Conservation (phyloP, 2,797 vertebrate genomes). For the Acipenser ruthenus region DNA sequence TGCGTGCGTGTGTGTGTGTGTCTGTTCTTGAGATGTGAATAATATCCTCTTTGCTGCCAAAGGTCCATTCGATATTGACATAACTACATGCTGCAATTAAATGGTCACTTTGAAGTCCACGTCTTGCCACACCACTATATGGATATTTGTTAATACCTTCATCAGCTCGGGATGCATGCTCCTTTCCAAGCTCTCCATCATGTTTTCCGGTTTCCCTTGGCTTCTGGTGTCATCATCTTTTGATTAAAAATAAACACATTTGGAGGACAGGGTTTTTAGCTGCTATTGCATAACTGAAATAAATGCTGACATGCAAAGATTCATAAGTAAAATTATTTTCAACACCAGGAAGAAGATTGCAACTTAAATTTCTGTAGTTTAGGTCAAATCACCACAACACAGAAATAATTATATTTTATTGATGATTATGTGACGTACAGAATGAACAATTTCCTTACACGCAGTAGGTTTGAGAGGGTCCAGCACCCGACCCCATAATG, state of each 20-base stretch:
- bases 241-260: slow-evolving; percentile 50
- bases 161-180: slow-evolving; percentile 88
- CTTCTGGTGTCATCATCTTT: slow-evolving; percentile 80
- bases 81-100: too few species aligned
- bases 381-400: background rate
- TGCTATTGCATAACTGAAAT: too few species aligned
- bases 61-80: too few species aligned
- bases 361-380: background rate
- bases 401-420: background rate
- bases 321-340: slow-evolving; percentile 9
- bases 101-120: too few species aligned
- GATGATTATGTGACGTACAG: too few species aligned
- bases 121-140: too few species aligned
- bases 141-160: slow-evolving; percentile 65
- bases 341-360: slow-evolving; percentile 2
- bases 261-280: slow-evolving; percentile 23
- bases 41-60: too few species aligned
- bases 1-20: too few species aligned
- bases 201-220: slow-evolving; percentile 83
- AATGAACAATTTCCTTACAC: too few species aligned
- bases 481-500: too few species aligned
- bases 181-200: slow-evolving; percentile 81
- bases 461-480: too few species aligned
- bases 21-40: too few species aligned
- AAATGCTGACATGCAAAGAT: background rate